A percentile compares a stretch with the other conserved stretches of the same genome.
These are phyloP conservation scores for Pontoporia blainvillei DNA, from an alignment of 2,113 vertebrate species.

Conservation along the genomic window DNA sequence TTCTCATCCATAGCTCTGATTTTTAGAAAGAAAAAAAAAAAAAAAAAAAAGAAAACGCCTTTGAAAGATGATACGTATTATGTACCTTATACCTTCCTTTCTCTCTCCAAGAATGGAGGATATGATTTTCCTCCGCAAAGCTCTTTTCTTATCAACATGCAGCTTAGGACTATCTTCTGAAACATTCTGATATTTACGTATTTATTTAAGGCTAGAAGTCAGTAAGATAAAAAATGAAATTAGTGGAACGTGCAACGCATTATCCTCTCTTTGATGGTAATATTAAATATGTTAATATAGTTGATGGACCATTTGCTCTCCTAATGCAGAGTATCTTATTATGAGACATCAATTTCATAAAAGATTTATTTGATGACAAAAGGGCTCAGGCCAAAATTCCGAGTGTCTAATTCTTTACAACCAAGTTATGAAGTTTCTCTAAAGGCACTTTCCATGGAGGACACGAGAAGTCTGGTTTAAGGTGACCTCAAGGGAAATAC, in stretches of 20 bases:
- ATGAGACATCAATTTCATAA: slow-evolving; percentile 4
- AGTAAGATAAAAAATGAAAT: slow-evolving; percentile 32
- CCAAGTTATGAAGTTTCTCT: slow-evolving; percentile 11
- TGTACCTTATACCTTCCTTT: background rate
- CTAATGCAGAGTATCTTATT: slow-evolving; percentile 11
- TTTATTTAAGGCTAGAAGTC: slow-evolving; percentile 25
- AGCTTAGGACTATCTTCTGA: background rate
- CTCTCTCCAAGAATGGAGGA: background rate
- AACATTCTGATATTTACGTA: slow-evolving; percentile 21
- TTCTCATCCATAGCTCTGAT: background rate
- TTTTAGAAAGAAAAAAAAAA: background rate
- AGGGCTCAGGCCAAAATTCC: background rate
- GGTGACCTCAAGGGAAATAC: slow-evolving; percentile 4
- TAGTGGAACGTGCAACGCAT: background rate
- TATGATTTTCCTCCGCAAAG: background rate
- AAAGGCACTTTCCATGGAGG: background rate
- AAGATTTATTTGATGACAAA: slow-evolving; percentile 28
- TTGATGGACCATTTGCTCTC: background rate
- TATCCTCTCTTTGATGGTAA: background rate
- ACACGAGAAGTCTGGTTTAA: background rate
- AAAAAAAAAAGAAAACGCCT: background rate
- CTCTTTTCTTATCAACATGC: background rate
- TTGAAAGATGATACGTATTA: background rate
- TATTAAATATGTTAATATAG: slow-evolving; percentile 43
- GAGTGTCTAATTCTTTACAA: background rate